Conservation (phyloP, 2,113 vertebrate genomes). For the Grus americana region DNA sequence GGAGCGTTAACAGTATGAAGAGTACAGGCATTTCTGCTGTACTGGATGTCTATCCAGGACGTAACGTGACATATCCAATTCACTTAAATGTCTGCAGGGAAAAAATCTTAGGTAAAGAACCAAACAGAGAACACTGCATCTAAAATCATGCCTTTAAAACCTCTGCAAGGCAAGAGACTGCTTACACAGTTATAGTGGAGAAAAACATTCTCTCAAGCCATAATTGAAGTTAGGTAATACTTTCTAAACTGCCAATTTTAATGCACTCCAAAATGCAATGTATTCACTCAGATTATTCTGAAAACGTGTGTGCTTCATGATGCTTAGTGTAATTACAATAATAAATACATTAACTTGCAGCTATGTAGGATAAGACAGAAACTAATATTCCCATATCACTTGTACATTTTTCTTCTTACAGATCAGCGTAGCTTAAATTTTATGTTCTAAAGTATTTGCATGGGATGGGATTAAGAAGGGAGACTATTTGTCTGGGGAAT, state of each 20-base stretch:
- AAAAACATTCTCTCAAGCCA: neutral
- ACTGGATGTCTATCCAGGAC: neutral
- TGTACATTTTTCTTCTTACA: constrained; percentile 13
- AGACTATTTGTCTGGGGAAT: constrained; percentile 36
- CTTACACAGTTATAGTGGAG: neutral
- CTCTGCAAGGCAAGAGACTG: neutral
- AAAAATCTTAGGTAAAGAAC: neutral
- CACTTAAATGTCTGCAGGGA: neutral
- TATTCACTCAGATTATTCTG: neutral
- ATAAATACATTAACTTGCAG: neutral
- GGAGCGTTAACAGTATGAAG: neutral
- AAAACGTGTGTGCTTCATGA: neutral
- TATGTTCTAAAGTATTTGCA: constrained; percentile 2
- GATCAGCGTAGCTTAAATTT: neutral
- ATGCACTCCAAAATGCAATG: neutral
- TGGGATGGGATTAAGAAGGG: neutral
- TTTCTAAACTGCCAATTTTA: neutral
- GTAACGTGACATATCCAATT: neutral
- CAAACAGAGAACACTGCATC: neutral
- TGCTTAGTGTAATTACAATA: neutral
- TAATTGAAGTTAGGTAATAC: neutral
- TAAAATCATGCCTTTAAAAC: neutral
- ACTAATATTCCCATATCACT: neutral
- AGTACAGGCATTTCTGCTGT: neutral
- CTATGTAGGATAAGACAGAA: neutral